phyloP scores from a whole-genome alignment of 2,888 invertebrate genomes.

The Carcina quercana region DNA sequence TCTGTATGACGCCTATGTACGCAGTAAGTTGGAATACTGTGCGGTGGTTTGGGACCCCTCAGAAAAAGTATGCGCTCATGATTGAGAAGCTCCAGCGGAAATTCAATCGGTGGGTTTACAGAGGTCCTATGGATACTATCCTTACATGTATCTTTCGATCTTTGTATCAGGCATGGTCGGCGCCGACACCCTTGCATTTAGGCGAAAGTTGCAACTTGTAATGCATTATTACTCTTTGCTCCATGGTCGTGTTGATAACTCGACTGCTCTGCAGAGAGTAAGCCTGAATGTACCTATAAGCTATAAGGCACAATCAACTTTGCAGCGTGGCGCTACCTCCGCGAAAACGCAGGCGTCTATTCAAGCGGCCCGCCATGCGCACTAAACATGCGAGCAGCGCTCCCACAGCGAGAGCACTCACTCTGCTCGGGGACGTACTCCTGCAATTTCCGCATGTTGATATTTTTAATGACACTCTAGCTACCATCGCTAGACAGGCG shows the following conservation, averaged over 20 bases:
- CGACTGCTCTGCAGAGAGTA: not conserved
- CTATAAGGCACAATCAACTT: too few species aligned
- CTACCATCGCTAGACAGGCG: too few species aligned
- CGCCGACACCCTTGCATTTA: not conserved
- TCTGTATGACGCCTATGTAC: not conserved
- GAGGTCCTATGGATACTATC: conserved; percentile 1
- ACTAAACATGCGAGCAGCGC: not conserved
- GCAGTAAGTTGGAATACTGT: not conserved
- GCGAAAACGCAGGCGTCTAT: not conserved
- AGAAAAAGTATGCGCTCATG: not conserved
- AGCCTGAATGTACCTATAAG: too few species aligned
- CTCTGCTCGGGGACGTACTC: not conserved
- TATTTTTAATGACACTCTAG: too few species aligned
- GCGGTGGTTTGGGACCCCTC: not conserved
- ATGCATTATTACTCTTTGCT: not conserved
- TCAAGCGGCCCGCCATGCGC: not conserved
- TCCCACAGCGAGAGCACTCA: not conserved
- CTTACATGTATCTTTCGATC: conserved; percentile 2
- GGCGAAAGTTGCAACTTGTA: not conserved
- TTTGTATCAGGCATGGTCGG: conserved; percentile 5
- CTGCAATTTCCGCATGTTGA: too few species aligned
- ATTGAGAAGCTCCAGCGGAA: not conserved
- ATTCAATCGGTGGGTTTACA: not conserved
- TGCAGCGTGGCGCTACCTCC: not conserved
- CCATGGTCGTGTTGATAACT: not conserved